Percentiles rank a stretch among this genome's conserved stretches.
Evolutionary conservation across 1,140 invertebrate genomes (phyloP).

Genomic region (Sminthurides bifidus): DNA sequence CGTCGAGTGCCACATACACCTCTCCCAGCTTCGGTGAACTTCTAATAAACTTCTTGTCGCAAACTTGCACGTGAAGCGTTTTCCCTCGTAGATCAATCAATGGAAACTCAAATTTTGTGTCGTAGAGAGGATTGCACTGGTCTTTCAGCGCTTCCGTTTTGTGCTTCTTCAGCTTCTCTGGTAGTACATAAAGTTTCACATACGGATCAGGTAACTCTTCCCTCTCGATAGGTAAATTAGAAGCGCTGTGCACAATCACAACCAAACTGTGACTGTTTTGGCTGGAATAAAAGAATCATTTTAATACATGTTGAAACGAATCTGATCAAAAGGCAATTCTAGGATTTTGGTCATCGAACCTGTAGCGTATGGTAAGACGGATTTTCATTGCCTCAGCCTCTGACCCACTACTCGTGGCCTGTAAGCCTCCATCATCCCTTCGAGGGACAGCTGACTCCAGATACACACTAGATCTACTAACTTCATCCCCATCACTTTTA

Average conservation of each 20-base stretch:
- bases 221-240: conserved; percentile 72
- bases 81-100: conserved; percentile 32
- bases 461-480: background rate
- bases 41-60: conserved; percentile 35
- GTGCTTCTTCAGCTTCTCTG: conserved; percentile 74
- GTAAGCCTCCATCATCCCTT: no score
- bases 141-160: conserved; percentile 59
- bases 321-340: no score
- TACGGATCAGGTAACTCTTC: conserved; percentile 86
- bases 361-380: conserved; percentile 28
- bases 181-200: conserved; percentile 82
- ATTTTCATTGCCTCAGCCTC: conserved; percentile 20
- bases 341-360: no score
- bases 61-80: conserved; percentile 34
- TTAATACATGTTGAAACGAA: background rate
- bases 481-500: background rate
- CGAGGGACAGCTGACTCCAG: background rate
- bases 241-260: conserved; percentile 32
- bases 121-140: conserved; percentile 43
- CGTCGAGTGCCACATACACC: conserved; percentile 27
- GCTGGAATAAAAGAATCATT: conserved; percentile 7
- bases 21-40: conserved; percentile 33
- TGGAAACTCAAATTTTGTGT: conserved; percentile 41
- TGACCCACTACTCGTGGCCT: no score
- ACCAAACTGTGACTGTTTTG: conserved; percentile 25